Base-by-base conservation (phyloP, 2,888 invertebrate genomes). In the Zeuzera pyrina region DNA sequence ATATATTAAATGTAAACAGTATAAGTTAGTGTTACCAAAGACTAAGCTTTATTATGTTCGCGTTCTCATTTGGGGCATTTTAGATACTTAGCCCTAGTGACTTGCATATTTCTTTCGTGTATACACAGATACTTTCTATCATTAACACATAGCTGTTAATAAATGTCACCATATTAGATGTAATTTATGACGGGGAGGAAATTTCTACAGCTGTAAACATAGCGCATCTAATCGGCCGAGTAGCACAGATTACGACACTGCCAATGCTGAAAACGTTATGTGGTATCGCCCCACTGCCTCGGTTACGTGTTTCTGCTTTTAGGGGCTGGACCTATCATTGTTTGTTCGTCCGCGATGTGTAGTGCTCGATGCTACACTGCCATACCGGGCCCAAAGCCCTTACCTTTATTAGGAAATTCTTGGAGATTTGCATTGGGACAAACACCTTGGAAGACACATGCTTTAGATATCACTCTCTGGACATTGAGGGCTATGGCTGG, bases 331-430 rank as follows among this genome's bases (percentile, higher is more conserved):
- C 57, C 35, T 50, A 49, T 44, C 52, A 72, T 64, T 71, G 65
- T 56, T 60, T 53, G 49, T 49, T 46, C 48, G 46, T 40, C 49
- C 69, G 71, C 65, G 59, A 79, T 79, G 79, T 59, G 48, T 47
- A 62, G 52, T 61, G 72, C 72, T 57, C 77, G 81, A 56, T 65
- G 70, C 47, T 93, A 91, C 63, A 66, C 84, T 30, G 85, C 86
- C 37, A 89, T 93, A 57, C 93, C 93, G 2, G 93, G 93, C 12
- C 92, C 92, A 11, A 88, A 79, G 68, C 88, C 89, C 30, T 64
- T 91, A 56, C 92, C 92, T 1, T 34, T 92, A 28, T 73, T 93
- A 30, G 93, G 93, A 33, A 93, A 93, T 63, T 88, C 91, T 2
- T 93, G 93, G 93, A 84, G 92, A 43, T 92, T 93, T 65, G 89